A percentile compares a stretch with the other conserved stretches of the same genome.
These are phyloP conservation scores for Zelostemma sp. DNA, from an alignment of 1,140 invertebrate genomes.

Conservation along the genomic window DNA sequence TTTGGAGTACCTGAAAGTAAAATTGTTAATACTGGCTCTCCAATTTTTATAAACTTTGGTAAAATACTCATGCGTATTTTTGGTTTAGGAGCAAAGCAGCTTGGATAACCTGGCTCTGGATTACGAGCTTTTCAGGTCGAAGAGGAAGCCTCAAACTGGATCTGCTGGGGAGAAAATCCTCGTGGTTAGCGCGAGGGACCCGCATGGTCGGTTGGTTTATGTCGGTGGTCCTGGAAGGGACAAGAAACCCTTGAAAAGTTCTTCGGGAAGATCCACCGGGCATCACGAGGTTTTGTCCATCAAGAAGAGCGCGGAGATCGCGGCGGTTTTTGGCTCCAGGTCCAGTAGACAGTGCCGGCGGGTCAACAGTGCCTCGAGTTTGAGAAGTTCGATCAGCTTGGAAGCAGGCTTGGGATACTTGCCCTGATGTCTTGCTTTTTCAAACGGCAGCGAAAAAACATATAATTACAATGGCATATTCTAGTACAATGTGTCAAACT, in stretches of 20 bases:
- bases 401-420: slow-evolving; percentile 67
- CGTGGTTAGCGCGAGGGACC: slow-evolving; percentile 72
- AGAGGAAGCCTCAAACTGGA: slow-evolving; percentile 61
- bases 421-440: too few relatives aligned
- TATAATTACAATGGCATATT: too few relatives aligned
- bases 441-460: too few relatives aligned
- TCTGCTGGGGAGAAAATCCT: slow-evolving; percentile 68
- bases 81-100: slow-evolving; percentile 52
- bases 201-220: slow-evolving; percentile 70
- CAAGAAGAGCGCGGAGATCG: slow-evolving; percentile 90
- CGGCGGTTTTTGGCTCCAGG: slow-evolving; percentile 78
- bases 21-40: too few relatives aligned
- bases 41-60: too few relatives aligned
- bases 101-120: slow-evolving; percentile 78
- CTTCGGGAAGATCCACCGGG: slow-evolving; percentile 41
- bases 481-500: too few relatives aligned
- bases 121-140: slow-evolving; percentile 77
- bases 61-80: not conserved
- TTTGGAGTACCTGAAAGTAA: slow-evolving; percentile 71
- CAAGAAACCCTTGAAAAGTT: slow-evolving; percentile 49
- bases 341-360: slow-evolving; percentile 53
- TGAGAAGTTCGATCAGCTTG: slow-evolving; percentile 63
- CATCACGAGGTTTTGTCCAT: slow-evolving; percentile 83
- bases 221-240: slow-evolving; percentile 69
- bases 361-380: slow-evolving; percentile 61